Conservation (phyloP, 2,113 vertebrate genomes). For the Amia ocellicauda region DNA sequence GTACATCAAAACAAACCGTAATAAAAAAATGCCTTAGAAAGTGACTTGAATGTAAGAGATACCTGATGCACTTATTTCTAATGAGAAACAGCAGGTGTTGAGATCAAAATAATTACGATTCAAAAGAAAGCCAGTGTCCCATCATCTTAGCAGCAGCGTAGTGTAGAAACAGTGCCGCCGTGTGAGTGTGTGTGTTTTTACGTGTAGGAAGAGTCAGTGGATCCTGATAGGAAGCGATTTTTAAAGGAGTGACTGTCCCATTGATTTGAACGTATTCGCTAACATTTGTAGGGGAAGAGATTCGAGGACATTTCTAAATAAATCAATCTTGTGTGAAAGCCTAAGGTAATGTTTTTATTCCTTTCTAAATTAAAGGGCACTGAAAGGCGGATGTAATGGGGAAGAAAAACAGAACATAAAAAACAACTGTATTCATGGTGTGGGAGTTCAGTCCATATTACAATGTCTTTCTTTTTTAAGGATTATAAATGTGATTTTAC, state of each 20-base stretch:
- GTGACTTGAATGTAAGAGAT: conserved; percentile 91
- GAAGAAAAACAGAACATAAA: too few species aligned
- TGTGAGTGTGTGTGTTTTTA: conserved; percentile 39
- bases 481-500: too few species aligned
- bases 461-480: too few species aligned
- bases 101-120: conserved; percentile 16
- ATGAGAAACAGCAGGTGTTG: conserved; percentile 65
- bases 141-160: conserved; percentile 62
- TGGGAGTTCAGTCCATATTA: too few species aligned
- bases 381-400: background rate
- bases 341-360: conserved; percentile 1
- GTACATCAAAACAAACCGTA: too few species aligned
- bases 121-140: conserved; percentile 1
- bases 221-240: background rate
- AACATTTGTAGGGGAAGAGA: conserved; percentile 12
- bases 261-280: conserved; percentile 37
- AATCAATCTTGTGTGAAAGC: too few species aligned
- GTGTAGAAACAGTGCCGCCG: conserved; percentile 54
- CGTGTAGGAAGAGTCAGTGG: conserved; percentile 41
- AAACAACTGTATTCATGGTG: too few species aligned
- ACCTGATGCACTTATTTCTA: conserved; percentile 79
- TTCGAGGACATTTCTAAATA: background rate
- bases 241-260: background rate
- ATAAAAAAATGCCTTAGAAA: conserved; percentile 86
- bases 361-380: background rate